Conservation (phyloP, 2,888 invertebrate species). For the Dioctria rufipes region DNA sequence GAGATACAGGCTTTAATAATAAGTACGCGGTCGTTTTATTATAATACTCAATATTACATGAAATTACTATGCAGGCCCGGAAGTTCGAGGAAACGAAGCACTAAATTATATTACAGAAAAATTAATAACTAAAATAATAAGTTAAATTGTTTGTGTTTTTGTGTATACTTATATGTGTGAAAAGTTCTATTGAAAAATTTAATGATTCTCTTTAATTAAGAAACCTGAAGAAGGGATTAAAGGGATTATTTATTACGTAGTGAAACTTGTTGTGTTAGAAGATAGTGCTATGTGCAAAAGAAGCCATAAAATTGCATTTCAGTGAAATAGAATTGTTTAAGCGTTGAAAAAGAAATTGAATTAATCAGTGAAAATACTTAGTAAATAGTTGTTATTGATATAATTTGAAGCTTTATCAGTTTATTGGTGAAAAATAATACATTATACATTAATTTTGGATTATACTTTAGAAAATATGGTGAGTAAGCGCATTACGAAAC, state of each 20-base stretch:
- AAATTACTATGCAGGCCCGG: not conserved
- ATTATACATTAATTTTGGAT: not conserved
- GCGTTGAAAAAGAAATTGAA: not conserved
- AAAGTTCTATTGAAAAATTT: no score
- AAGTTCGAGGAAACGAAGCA: constrained; percentile 15
- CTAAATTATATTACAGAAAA: no score
- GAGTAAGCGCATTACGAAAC: not conserved
- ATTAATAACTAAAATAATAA: no score
- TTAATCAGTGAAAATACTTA: not conserved
- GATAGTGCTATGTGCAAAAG: not conserved
- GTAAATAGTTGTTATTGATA: no score
- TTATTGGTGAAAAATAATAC: not conserved
- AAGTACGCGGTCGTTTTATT: constrained; percentile 30
- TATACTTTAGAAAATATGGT: not conserved
- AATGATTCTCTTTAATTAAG: no score
- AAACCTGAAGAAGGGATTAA: no score
- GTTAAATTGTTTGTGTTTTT: no score
- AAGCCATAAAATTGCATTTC: constrained; percentile 7
- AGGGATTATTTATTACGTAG: no score
- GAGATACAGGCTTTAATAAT: constrained; percentile 9
- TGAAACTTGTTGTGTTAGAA: no score
- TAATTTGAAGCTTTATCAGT: not conserved
- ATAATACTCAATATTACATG: not conserved
- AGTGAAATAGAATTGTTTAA: not conserved
- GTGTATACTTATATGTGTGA: no score